These are phyloP conservation scores for Hycleus phaleratus DNA, from an alignment of 1,140 invertebrate species.

Conservation along the genomic window DNA sequence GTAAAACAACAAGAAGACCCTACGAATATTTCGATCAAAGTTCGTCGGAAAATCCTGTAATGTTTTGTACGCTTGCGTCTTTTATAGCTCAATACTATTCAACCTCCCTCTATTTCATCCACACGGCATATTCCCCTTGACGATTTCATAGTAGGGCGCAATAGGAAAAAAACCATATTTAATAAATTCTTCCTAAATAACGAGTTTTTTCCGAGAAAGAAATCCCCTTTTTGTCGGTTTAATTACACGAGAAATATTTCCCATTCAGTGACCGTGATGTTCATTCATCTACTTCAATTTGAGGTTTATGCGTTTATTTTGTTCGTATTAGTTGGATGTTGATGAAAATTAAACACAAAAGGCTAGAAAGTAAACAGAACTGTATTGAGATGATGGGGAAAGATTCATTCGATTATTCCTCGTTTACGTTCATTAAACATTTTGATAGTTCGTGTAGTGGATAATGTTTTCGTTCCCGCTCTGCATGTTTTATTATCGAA, in stretches of 20 bases:
- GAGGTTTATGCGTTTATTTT: neutral
- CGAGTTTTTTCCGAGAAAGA: neutral
- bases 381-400: too few relatives aligned
- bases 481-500: too few relatives aligned
- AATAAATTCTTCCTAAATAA: neutral
- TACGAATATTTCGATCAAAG: neutral
- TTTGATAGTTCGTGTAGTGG: too few relatives aligned
- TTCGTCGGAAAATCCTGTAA: constrained; percentile 14
- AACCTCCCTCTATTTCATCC: constrained; percentile 1
- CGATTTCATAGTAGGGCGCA: neutral
- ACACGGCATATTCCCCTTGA: constrained; percentile 1
- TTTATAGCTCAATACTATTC: constrained; percentile 17
- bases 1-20: too few relatives aligned
- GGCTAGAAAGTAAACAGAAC: too few relatives aligned
- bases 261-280: constrained; percentile 3
- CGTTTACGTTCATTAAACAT: too few relatives aligned
- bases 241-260: constrained; percentile 2
- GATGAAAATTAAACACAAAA: too few relatives aligned
- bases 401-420: too few relatives aligned
- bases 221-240: neutral
- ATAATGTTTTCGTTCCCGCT: too few relatives aligned
- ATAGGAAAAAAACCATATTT: neutral
- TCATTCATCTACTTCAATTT: neutral
- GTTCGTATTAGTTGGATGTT: too few relatives aligned
- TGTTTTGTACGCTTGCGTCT: constrained; percentile 9